Evolutionary conservation across 2,888 invertebrate genomes (phyloP).

Genomic region (Meta bourneti): DNA sequence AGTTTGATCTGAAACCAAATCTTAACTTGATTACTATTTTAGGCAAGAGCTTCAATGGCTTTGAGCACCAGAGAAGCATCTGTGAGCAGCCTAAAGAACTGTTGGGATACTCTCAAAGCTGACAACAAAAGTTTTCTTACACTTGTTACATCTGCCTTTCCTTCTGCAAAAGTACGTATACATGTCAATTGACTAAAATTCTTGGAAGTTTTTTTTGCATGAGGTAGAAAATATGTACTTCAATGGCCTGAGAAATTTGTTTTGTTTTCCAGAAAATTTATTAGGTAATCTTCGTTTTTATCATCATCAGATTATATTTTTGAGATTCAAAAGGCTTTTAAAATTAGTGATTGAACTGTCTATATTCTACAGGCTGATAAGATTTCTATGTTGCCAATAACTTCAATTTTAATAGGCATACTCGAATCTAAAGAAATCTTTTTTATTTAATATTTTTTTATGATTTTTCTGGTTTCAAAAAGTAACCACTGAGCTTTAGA

Average conservation of each 20-base stretch:
- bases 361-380: no score
- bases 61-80: slow-evolving; percentile 90
- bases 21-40: slow-evolving; percentile 25
- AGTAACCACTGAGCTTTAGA: no score
- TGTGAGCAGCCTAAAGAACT: slow-evolving; percentile 91
- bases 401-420: no score
- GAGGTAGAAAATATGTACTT: slow-evolving; percentile 14
- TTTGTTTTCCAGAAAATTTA: not conserved
- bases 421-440: no score
- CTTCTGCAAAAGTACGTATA: slow-evolving; percentile 88
- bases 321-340: no score
- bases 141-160: slow-evolving; percentile 96
- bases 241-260: slow-evolving; percentile 1
- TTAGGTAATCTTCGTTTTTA: no score
- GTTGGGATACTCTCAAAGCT: slow-evolving; percentile 96
- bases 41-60: slow-evolving; percentile 88
- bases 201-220: not conserved
- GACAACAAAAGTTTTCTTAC: slow-evolving; percentile 94
- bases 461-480: no score
- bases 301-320: no score
- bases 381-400: no score
- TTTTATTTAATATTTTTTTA: no score
- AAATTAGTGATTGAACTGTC: no score
- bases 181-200: not conserved
- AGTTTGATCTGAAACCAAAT: not conserved